Evolutionary conservation across 2,797 vertebrate species (phyloP), one percentile per base, ranked within the genome.

Genomic region (Lateolabrax maculatus): DNA sequence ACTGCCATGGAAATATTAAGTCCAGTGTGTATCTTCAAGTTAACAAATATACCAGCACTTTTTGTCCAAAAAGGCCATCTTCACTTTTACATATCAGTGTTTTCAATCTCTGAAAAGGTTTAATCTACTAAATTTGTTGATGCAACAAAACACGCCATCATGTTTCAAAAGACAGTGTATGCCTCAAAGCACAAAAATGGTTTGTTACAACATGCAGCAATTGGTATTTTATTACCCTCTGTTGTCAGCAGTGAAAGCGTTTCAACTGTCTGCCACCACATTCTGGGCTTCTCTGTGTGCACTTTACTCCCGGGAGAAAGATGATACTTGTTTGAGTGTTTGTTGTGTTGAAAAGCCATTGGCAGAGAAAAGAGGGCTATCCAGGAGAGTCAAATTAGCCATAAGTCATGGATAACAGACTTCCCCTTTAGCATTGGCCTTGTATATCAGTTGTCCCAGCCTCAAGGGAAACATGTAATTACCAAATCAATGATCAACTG

Each of bases 401-500:
- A 84, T 93, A 91, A 92, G 87, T 94, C 91, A 91, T 67, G 84
- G 86, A 83, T 85, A 90, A 93, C 86, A 86, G 84, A 80, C 87
- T 84, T 85, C 89, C 87, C 84, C 84, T 86, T 91, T 76, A 87
- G 77, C 85, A 78, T 78, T 77, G 75, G 88, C 77, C 86, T 86
- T 91, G 89, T 92, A 91, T 84, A 93, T 91, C 91, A 92, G 90
- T 84, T 78, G 78, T 83, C 73, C 57, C 31, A 60, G 85, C 83
- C 90, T 91, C 91, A 52, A 87, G 87, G 91, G 88, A 93, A 92
- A 90, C 83, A 56, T 81, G 84, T 83, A 91, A 92, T 93, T 93
- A 92, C 87, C 86, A 90, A 93, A 95, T 95, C 92, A 90, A 95
- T 93, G 89, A 93, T 93, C 87, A 93, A 82, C 90, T 94, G 94